These are phyloP conservation scores for Sarcophaga caerulescens DNA, from an alignment of 2,888 invertebrate species.

Conservation along the genomic window DNA sequence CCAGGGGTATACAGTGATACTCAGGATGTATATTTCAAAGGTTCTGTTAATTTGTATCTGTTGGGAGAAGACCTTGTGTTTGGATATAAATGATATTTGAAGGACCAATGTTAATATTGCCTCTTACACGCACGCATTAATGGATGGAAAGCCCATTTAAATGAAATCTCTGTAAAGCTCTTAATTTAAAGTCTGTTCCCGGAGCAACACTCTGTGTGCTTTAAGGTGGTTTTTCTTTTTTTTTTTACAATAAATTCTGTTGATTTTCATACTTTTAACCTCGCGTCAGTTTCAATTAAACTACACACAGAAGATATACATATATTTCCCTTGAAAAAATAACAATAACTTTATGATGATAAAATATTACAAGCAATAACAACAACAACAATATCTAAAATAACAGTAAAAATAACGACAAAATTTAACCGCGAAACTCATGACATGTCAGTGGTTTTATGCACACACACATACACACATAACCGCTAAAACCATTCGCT, in stretches of 20 bases:
- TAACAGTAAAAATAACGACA: not conserved
- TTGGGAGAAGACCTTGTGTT: too few species aligned
- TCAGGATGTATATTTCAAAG: too few species aligned
- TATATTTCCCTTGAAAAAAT: slow-evolving; percentile 3
- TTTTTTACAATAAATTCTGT: not conserved
- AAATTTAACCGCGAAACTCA: slow-evolving; percentile 45
- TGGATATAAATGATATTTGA: too few species aligned
- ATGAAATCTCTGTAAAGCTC: too few species aligned
- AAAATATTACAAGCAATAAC: not conserved
- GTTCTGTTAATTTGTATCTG: too few species aligned
- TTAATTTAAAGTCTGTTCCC: too few species aligned
- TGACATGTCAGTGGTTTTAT: slow-evolving; percentile 57
- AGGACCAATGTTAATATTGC: too few species aligned
- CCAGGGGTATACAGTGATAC: too few species aligned
- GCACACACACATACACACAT: not conserved
- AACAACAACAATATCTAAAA: slow-evolving; percentile 2
- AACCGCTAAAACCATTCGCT: slow-evolving; percentile 43
- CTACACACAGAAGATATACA: not conserved
- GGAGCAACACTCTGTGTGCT: not conserved
- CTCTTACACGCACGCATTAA: too few species aligned
- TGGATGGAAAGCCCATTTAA: too few species aligned
- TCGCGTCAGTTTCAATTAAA: slow-evolving; percentile 31
- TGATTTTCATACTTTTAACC: slow-evolving; percentile 14
- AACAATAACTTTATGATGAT: not conserved
- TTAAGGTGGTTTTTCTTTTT: not conserved